phyloP scores from a whole-genome alignment of 2,888 invertebrate genomes.

The Clanis bilineata region DNA sequence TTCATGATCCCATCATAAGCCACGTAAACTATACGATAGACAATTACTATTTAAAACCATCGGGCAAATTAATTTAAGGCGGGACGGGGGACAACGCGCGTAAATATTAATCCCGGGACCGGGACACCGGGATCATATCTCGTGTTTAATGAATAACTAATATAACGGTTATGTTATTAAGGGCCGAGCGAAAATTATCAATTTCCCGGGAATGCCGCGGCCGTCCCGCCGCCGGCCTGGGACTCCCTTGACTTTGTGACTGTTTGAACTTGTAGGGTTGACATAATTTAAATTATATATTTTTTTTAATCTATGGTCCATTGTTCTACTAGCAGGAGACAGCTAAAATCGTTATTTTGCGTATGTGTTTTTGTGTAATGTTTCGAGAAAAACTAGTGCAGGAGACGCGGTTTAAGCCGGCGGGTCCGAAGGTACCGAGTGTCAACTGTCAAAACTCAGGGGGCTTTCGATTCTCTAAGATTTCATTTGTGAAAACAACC shows the following conservation, averaged over 20 bases:
- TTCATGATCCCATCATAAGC: neutral
- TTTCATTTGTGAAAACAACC: no score
- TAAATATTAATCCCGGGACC: slow-evolving; percentile 67
- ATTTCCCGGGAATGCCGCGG: slow-evolving; percentile 53
- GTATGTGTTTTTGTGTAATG: no score
- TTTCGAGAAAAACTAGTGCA: no score
- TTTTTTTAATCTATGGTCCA: no score
- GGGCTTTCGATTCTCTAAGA: no score
- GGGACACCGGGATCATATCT: slow-evolving; percentile 63
- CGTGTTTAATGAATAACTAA: slow-evolving; percentile 74
- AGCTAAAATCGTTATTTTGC: no score
- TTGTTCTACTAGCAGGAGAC: no score
- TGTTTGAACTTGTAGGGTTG: slow-evolving; percentile 60
- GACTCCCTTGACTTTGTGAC: slow-evolving; percentile 58
- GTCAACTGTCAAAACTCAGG: no score
- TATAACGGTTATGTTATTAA: slow-evolving; percentile 62
- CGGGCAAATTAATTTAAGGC: slow-evolving; percentile 66
- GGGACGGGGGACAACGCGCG: slow-evolving; percentile 63
- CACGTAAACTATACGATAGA: slow-evolving; percentile 21
- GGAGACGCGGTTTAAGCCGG: no score
- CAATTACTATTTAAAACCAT: slow-evolving; percentile 45
- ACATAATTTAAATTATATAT: neutral
- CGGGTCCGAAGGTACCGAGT: no score
- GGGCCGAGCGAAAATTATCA: slow-evolving; percentile 70
- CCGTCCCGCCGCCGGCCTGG: slow-evolving; percentile 37